phyloP scores from a whole-genome alignment of 2,888 invertebrate species.

The Merodon equestris region DNA sequence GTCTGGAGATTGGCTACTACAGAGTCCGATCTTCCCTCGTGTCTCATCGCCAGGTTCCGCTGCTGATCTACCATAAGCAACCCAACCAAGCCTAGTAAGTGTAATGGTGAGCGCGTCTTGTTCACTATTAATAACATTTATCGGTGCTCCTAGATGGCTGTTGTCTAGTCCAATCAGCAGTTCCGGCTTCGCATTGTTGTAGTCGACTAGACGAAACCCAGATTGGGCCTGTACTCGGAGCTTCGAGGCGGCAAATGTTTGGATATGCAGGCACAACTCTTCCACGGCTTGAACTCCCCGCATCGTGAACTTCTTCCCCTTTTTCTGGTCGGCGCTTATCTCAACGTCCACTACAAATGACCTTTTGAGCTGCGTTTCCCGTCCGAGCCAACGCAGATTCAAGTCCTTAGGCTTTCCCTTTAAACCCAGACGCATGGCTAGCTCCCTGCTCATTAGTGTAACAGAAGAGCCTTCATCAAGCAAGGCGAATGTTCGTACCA shows the following conservation, averaged over 20 bases:
- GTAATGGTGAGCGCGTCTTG: not conserved
- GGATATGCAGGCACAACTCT: not conserved
- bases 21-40: not conserved
- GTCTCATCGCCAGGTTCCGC: not conserved
- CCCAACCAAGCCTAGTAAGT: not conserved
- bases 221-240: not conserved
- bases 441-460: constrained; percentile 52
- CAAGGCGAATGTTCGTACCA: constrained; percentile 27
- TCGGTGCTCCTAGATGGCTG: too few species aligned
- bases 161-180: constrained; percentile 9
- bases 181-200: too few species aligned
- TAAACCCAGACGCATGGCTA: too few species aligned
- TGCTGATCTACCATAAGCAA: constrained; percentile 1
- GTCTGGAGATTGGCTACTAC: not conserved
- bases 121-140: not conserved
- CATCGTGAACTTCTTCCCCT: not conserved
- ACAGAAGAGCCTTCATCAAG: constrained; percentile 50
- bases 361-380: not conserved
- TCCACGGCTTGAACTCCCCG: constrained; percentile 2
- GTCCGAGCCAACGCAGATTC: constrained; percentile 48
- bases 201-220: too few species aligned
- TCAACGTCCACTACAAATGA: constrained; percentile 1
- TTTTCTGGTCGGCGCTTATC: constrained; percentile 16
- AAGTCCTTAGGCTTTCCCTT: constrained; percentile 39
- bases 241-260: not conserved